These are phyloP conservation scores for Polietes domitor DNA, from an alignment of 2,888 invertebrate species.

Conservation along the genomic window DNA sequence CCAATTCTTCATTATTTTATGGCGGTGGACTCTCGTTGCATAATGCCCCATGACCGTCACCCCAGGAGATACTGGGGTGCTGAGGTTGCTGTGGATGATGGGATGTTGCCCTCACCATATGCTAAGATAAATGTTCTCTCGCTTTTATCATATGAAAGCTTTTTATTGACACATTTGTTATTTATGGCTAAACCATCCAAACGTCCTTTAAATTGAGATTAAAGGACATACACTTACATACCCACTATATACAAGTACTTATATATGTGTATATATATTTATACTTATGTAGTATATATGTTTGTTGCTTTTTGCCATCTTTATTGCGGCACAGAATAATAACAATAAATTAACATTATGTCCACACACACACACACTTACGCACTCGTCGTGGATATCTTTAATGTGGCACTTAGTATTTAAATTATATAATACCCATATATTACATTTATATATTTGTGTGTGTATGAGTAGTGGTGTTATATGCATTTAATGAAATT, in stretches of 20 bases:
- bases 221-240: not conserved
- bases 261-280: no score
- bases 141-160: conserved; percentile 8
- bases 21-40: no score
- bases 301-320: conserved; percentile 6
- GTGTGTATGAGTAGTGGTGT: not conserved
- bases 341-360: conserved; percentile 38
- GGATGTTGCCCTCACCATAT: not conserved
- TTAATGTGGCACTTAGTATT: conserved; percentile 31
- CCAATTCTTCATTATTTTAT: not conserved
- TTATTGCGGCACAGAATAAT: conserved; percentile 26
- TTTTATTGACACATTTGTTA: conserved; percentile 34
- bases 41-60: not conserved
- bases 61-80: not conserved
- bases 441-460: not conserved
- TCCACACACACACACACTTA: not conserved
- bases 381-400: conserved; percentile 4
- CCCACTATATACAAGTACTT: no score
- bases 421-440: not conserved
- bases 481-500: conserved; percentile 14
- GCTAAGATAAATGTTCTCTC: not conserved
- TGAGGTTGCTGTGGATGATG: no score
- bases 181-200: conserved; percentile 20
- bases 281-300: not conserved
- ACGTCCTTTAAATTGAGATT: conserved; percentile 26